Percentiles rank a stretch among this genome's conserved stretches.
These are phyloP conservation scores for Bradypus variegatus DNA, from an alignment of 2,797 vertebrate species.

Conservation along the genomic window DNA sequence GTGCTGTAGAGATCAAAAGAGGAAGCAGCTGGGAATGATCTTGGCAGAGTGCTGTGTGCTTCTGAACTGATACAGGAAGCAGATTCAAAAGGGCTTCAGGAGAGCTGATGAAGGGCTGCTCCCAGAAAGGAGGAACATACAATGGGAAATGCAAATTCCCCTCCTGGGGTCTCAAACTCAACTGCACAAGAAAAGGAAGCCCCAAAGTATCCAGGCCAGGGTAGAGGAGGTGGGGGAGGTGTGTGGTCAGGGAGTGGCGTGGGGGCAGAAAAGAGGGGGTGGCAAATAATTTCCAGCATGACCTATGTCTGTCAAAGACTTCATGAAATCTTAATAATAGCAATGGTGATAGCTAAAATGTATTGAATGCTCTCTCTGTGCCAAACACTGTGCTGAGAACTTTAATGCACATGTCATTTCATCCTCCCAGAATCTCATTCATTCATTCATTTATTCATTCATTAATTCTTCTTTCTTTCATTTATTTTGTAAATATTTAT, in stretches of 20 bases:
- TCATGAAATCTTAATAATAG: not conserved
- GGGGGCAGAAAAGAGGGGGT: too few relatives aligned
- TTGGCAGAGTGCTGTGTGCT: not conserved
- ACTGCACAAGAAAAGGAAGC: not conserved
- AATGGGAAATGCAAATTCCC: not conserved
- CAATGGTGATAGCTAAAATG: too few relatives aligned
- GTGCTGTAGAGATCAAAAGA: not conserved
- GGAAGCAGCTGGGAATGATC: not conserved
- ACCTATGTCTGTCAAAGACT: not conserved
- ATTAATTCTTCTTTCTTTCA: not conserved
- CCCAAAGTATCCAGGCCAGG: not conserved
- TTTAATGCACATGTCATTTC: not conserved
- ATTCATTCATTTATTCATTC: not conserved
- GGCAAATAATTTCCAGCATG: not conserved
- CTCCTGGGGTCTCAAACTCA: too few relatives aligned
- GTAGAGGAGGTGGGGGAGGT: too few relatives aligned
- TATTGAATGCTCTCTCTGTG: not conserved
- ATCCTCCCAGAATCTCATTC: not conserved
- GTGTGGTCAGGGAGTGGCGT: too few relatives aligned
- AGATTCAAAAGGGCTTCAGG: not conserved
- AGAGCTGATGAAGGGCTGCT: not conserved
- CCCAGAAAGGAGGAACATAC: not conserved
- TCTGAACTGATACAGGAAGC: not conserved
- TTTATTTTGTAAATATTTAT: not conserved
- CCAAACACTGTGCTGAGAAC: not conserved